phyloP scores from a whole-genome alignment of 53 echinoderm and acorn worm genomes.

The Zoroaster sp. region DNA sequence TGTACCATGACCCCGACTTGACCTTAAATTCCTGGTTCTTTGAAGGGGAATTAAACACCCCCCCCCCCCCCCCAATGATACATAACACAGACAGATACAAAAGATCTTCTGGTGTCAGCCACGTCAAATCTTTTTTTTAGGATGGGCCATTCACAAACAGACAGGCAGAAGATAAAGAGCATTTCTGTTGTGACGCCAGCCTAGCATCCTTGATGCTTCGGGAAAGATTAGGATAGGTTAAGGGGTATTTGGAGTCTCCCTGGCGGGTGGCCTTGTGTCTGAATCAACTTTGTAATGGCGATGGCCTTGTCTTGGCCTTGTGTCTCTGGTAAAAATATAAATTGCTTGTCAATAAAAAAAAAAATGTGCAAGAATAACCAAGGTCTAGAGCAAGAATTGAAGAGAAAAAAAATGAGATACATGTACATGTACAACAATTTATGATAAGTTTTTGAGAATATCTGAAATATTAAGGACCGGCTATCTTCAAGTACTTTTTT shows the following conservation, averaged over 20 bases:
- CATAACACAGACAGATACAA: not conserved
- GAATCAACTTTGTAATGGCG: not conserved
- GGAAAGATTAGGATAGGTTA: not conserved
- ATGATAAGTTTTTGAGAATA: too few species aligned
- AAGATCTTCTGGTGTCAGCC: not conserved
- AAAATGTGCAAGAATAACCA: too few species aligned
- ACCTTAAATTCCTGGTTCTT: conserved; percentile 38
- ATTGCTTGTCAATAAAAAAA: too few species aligned
- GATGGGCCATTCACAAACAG: not conserved
- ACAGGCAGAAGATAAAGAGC: not conserved
- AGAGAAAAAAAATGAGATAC: too few species aligned
- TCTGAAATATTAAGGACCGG: too few species aligned
- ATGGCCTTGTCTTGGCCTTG: not conserved
- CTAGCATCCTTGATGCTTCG: not conserved
- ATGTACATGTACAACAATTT: too few species aligned
- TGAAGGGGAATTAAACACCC: not conserved
- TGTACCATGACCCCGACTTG: conserved; percentile 8
- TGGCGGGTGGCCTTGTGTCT: not conserved
- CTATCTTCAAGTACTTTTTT: too few species aligned
- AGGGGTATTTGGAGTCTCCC: not conserved
- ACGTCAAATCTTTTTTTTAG: not conserved
- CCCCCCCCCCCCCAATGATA: not conserved
- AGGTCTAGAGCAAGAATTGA: too few species aligned
- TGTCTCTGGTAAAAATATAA: too few species aligned
- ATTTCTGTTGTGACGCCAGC: conserved; percentile 27